Conservation (phyloP, 2,113 vertebrate species). For the Diglossa brunneiventris region DNA sequence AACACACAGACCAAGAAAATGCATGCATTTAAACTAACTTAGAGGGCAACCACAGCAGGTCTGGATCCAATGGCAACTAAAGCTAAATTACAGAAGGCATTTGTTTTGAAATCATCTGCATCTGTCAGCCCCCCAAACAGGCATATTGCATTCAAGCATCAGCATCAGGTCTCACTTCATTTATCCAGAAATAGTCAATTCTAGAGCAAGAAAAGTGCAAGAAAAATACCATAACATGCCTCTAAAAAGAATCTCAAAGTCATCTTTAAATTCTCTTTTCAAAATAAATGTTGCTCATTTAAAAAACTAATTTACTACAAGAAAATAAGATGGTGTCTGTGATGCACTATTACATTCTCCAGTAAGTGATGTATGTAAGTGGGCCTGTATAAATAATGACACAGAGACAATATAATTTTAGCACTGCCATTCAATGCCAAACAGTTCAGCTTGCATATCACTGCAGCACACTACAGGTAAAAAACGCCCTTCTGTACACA, state of each 20-base stretch:
- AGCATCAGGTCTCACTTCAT: background rate
- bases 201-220: background rate
- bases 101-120: background rate
- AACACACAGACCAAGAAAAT: background rate
- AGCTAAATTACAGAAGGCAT: background rate
- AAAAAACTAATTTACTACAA: background rate
- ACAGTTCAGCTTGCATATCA: background rate
- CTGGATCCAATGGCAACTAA: background rate
- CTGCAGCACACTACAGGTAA: background rate
- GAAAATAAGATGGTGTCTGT: background rate
- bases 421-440: background rate
- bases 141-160: background rate
- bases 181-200: background rate
- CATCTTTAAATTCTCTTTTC: background rate
- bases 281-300: background rate
- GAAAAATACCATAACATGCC: background rate
- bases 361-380: background rate
- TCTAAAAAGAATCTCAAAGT: background rate
- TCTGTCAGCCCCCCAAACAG: background rate
- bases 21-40: background rate
- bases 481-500: background rate
- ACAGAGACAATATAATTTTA: background rate
- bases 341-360: background rate
- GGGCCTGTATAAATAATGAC: background rate
- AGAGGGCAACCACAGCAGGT: background rate